Conservation (phyloP, 2,113 vertebrate genomes). For the Azemiops feae region DNA sequence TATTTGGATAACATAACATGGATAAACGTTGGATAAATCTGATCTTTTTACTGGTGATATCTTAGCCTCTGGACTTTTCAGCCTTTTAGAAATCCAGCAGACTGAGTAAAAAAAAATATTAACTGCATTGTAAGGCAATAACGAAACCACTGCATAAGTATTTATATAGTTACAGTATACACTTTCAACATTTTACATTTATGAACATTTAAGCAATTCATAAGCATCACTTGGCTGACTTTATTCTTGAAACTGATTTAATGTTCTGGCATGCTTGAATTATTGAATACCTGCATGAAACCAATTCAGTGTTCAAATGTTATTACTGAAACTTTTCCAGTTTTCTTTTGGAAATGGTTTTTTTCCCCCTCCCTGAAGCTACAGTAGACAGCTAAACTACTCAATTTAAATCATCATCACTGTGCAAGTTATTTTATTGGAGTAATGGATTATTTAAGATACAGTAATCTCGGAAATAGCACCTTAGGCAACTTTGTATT, state of each 20-base stretch:
- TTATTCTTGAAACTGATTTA: background rate
- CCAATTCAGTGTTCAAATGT: background rate
- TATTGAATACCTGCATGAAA: background rate
- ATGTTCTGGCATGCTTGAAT: background rate
- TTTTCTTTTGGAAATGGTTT: background rate
- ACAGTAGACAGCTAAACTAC: background rate
- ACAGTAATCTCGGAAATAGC: background rate
- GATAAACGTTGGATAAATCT: background rate
- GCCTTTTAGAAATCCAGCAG: background rate
- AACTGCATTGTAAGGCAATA: background rate
- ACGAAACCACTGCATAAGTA: background rate
- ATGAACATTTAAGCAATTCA: background rate
- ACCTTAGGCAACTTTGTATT: slow-evolving; percentile 16
- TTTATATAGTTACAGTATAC: background rate
- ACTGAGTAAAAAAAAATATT: background rate
- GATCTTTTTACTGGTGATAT: background rate
- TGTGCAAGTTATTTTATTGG: background rate
- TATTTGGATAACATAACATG: background rate
- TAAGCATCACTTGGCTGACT: background rate
- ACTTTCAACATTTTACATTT: background rate
- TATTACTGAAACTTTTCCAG: background rate
- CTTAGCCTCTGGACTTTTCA: background rate
- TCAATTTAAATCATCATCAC: slow-evolving; percentile 1
- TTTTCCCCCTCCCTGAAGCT: background rate
- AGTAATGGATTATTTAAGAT: slow-evolving; percentile 9